Evolutionary conservation across 1,140 invertebrate species (phyloP).

Genomic region (Pseudomyrmex cubaensis): DNA sequence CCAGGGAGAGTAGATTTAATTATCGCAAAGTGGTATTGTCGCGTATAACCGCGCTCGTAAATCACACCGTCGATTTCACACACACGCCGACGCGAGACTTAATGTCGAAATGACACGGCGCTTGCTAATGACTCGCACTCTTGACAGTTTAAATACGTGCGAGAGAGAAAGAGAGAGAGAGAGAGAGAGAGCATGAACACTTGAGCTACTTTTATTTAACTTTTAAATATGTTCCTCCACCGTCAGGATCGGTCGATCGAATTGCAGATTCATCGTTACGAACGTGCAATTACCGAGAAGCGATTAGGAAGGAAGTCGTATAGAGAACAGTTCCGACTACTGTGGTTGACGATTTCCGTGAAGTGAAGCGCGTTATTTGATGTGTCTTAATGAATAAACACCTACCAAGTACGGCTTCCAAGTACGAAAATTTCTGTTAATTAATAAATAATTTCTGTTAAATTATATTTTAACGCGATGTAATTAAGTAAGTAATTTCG

Average conservation of each 20-base stretch:
- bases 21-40: constrained; percentile 44
- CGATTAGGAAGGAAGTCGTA: constrained; percentile 37
- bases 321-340: constrained; percentile 39
- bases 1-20: constrained; percentile 37
- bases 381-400: background rate
- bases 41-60: constrained; percentile 14
- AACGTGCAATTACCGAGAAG: constrained; percentile 21
- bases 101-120: constrained; percentile 37
- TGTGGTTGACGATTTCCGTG: constrained; percentile 29
- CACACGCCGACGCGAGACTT: background rate
- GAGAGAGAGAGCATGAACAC: background rate
- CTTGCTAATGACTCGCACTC: constrained; percentile 37
- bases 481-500: too few species aligned
- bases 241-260: background rate
- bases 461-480: too few species aligned
- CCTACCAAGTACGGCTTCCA: background rate
- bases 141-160: constrained; percentile 18
- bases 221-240: constrained; percentile 9
- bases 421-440: background rate
- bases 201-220: background rate
- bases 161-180: background rate
- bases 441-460: too few species aligned
- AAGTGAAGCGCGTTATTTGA: constrained; percentile 18
- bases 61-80: background rate
- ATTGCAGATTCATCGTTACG: constrained; percentile 24